Percentiles rank a stretch among this genome's conserved stretches.
These are phyloP conservation scores for Cercopithecus mitis DNA, from an alignment of 2,797 vertebrate species.

Conservation along the genomic window DNA sequence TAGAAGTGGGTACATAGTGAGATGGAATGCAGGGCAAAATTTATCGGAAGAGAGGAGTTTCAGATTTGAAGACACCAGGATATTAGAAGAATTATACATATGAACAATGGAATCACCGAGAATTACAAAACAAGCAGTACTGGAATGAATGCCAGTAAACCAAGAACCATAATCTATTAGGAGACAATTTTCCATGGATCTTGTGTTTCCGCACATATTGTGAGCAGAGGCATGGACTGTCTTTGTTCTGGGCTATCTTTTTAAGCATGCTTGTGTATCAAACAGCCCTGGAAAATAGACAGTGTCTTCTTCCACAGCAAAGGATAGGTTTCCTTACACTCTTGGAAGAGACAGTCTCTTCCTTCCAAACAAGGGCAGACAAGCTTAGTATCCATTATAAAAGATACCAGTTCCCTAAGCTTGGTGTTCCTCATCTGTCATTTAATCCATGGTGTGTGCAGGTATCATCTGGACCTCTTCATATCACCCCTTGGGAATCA, in stretches of 20 bases:
- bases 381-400: not conserved
- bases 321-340: not conserved
- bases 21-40: not conserved
- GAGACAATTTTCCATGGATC: not conserved
- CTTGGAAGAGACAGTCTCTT: not conserved
- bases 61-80: not conserved
- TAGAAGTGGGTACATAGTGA: not conserved
- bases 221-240: not conserved
- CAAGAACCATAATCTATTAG: not conserved
- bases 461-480: not conserved
- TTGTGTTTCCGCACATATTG: not conserved
- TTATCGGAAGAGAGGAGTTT: not conserved
- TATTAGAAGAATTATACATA: not conserved
- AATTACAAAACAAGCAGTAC: not conserved
- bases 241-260: not conserved
- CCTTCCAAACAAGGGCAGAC: not conserved
- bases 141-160: not conserved
- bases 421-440: not conserved
- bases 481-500: not conserved
- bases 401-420: constrained; percentile 7
- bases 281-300: constrained; percentile 32
- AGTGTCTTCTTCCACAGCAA: not conserved
- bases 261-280: not conserved
- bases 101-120: not conserved
- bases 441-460: not conserved